Evolutionary conservation across 2,888 invertebrate species (phyloP), one percentile per base, ranked within the genome.

Genomic region (Drosophila nr. perissopoda): DNA sequence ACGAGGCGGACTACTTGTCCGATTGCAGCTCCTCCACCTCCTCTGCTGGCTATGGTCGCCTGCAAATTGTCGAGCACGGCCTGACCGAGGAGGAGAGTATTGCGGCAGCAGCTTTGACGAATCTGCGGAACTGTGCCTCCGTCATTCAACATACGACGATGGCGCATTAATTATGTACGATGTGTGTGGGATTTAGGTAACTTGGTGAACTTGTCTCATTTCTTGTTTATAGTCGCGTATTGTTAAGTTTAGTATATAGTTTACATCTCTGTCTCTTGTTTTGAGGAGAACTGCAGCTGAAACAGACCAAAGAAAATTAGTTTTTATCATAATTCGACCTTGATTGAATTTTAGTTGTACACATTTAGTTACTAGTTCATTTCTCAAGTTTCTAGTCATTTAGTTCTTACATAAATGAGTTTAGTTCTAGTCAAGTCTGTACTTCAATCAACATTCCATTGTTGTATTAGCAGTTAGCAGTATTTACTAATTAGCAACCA

Each of bases 51-150:
- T 92, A 91, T 29, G 92, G 92, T 0, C 92, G 93, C 16, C 83
- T 93, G 53, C 92, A 92, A 75, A 92, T 93, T 11, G 91, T 93
- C 36, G 93, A 93, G 69, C 83, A 88, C 21, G 91, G 91, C 4
- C 87, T 93, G 18, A 93, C 93, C 18, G 93, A 93, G 74, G 93
- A 93, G 81, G 93, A 93, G 76, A 93, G 93, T 80, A 93, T 93
- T 65, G 93, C 93, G 1, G 93, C 93, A 1, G 91, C 93, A 7
- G 93, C 93, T 5, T 73, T 93, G 42, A 93, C 93, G 4, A 93
- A 93, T 80, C 75, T 93, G 29, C 84, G 93, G 29, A 92, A 93
- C 79, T 93, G 93, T 69, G 92, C 93, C 56, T 93, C 93, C n/a
- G 93, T 93, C 78, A 93, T 93, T 63, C 93, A 93, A 75, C 93